These are phyloP conservation scores for Tinea pellionella DNA, from an alignment of 2,888 invertebrate genomes.

Conservation along the genomic window DNA sequence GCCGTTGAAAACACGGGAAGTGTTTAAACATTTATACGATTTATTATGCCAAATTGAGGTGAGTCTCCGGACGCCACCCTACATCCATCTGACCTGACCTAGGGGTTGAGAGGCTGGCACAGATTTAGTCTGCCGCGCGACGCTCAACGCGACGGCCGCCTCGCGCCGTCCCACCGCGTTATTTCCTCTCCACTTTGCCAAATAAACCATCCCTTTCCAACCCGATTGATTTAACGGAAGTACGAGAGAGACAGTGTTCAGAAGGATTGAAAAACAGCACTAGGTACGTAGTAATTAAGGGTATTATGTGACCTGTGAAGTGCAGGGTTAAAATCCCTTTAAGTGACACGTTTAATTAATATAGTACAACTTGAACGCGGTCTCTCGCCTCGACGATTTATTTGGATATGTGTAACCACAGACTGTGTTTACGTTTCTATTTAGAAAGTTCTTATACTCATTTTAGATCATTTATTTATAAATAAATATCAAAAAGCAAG, in stretches of 20 bases:
- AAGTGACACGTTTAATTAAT: conserved; percentile 25
- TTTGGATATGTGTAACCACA: conserved; percentile 13
- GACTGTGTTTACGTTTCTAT: neutral
- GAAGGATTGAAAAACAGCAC: conserved; percentile 20
- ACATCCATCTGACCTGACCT: conserved; percentile 50
- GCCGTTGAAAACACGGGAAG: conserved; percentile 22
- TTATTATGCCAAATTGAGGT: conserved; percentile 25
- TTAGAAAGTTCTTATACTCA: neutral
- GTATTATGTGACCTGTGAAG: conserved; percentile 19
- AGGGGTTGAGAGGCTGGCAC: conserved; percentile 45
- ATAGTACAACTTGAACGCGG: conserved; percentile 6
- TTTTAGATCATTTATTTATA: no score
- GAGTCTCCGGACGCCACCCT: conserved; percentile 24
- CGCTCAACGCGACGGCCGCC: conserved; percentile 48
- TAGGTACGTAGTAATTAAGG: conserved; percentile 33
- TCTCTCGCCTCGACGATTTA: neutral
- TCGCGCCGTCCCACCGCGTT: conserved; percentile 16
- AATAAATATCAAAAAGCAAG: neutral
- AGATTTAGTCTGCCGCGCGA: conserved; percentile 65
- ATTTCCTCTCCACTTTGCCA: conserved; percentile 9
- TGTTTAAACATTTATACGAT: conserved; percentile 34
- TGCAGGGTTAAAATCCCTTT: conserved; percentile 29
- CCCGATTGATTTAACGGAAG: conserved; percentile 31
- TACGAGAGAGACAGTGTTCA: conserved; percentile 31
- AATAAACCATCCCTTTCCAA: conserved; percentile 32